Evolutionary conservation across 2,113 vertebrate genomes (phyloP).

Genomic region (Psophia crepitans): DNA sequence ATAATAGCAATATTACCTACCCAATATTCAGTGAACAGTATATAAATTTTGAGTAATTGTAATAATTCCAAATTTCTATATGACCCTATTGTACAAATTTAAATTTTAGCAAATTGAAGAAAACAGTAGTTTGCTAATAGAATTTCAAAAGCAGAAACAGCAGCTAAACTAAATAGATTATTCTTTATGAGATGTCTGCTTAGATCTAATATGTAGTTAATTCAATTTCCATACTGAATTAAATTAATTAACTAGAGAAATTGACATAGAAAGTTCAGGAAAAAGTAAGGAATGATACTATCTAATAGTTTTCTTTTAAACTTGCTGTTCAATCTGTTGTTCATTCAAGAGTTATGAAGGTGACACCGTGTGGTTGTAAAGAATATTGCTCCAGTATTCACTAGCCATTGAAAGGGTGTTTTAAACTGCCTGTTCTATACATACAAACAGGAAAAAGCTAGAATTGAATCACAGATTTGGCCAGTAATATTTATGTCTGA

Average conservation of each 20-base stretch:
- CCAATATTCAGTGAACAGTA: background rate
- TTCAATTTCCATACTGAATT: background rate
- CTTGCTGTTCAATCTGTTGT: background rate
- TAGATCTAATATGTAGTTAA: background rate
- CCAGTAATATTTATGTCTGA: background rate
- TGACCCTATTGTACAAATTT: background rate
- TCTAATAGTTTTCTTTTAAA: background rate
- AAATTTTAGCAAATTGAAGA: background rate
- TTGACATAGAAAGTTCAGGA: background rate
- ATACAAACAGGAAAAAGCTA: background rate
- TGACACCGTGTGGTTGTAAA: conserved; percentile 59
- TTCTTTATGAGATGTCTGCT: background rate
- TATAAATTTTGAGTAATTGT: background rate
- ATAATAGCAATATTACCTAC: background rate
- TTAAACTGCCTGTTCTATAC: background rate
- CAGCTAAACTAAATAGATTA: background rate
- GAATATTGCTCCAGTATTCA: background rate
- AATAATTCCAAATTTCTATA: background rate
- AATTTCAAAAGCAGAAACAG: background rate
- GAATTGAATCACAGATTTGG: background rate
- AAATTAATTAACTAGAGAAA: background rate
- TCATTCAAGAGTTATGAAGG: background rate
- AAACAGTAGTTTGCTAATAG: background rate
- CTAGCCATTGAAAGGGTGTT: background rate
- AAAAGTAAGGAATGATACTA: background rate